Conservation (phyloP, 2,797 vertebrate genomes). For the Neomorphus geoffroyi region DNA sequence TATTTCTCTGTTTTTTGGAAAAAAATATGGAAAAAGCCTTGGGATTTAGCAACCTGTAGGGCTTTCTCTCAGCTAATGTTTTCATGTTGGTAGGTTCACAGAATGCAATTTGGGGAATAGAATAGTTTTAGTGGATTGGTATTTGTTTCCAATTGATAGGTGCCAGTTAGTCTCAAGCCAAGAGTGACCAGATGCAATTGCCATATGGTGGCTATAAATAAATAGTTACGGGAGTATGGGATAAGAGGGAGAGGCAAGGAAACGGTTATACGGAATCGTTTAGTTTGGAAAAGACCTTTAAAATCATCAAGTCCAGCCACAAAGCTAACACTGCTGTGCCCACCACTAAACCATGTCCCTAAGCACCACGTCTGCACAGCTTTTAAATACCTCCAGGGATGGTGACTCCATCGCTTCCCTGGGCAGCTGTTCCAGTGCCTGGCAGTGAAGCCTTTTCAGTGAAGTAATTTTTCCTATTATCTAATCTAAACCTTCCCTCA, state of each 20-base stretch:
- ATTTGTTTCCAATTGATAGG: background rate
- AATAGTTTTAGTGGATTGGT: background rate
- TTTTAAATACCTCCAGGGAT: no score
- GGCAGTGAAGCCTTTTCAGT: no score
- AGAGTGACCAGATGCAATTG: background rate
- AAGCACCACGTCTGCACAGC: no score
- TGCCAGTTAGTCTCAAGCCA: background rate
- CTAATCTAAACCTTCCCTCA: no score
- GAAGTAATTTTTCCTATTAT: no score
- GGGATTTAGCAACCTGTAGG: background rate
- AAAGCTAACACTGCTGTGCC: no score
- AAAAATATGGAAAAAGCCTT: background rate
- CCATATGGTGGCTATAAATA: background rate
- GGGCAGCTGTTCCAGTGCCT: no score
- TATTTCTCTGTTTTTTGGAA: background rate
- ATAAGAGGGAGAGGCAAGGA: background rate
- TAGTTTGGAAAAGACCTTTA: no score
- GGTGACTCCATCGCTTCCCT: no score
- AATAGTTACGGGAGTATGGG: background rate
- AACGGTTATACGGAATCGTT: background rate
- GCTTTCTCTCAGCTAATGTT: background rate
- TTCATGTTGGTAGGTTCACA: background rate
- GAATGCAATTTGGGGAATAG: background rate
- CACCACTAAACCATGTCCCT: no score
- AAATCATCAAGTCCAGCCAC: no score